Conservation (phyloP, 2,113 vertebrate species). For the Morphnarchus princeps region DNA sequence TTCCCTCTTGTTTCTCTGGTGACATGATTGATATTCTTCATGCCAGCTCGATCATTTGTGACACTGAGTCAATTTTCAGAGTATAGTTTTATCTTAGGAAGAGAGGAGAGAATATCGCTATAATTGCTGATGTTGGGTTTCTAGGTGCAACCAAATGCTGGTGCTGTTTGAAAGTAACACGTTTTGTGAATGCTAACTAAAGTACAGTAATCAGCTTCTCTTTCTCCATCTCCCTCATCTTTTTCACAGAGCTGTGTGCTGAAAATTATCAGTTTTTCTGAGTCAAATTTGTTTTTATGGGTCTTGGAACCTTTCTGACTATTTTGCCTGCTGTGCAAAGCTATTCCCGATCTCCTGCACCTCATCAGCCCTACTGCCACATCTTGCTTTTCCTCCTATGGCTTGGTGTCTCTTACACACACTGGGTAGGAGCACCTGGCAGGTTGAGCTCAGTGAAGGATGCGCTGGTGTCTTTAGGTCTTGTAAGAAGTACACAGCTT, state of each 20-base stretch:
- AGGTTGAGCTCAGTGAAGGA: neutral
- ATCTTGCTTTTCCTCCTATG: neutral
- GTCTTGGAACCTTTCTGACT: neutral
- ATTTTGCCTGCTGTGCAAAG: neutral
- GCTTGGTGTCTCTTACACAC: neutral
- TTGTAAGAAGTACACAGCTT: neutral
- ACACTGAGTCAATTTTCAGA: neutral
- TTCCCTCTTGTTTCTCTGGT: neutral
- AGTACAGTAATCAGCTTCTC: neutral
- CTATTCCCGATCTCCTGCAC: accelerated
- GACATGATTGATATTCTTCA: neutral
- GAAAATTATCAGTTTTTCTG: neutral
- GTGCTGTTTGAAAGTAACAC: neutral
- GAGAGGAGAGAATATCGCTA: neutral
- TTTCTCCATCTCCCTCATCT: neutral
- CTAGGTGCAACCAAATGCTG: neutral
- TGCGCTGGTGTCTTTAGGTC: neutral
- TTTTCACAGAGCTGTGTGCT: neutral
- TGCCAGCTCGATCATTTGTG: neutral
- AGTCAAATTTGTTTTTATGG: neutral
- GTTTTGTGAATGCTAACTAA: neutral
- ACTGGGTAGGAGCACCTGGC: neutral
- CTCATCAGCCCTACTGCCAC: neutral
- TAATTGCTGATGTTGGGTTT: neutral
- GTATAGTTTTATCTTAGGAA: neutral